Conservation (phyloP, 2,113 vertebrate species). For the Cettia cetti region DNA sequence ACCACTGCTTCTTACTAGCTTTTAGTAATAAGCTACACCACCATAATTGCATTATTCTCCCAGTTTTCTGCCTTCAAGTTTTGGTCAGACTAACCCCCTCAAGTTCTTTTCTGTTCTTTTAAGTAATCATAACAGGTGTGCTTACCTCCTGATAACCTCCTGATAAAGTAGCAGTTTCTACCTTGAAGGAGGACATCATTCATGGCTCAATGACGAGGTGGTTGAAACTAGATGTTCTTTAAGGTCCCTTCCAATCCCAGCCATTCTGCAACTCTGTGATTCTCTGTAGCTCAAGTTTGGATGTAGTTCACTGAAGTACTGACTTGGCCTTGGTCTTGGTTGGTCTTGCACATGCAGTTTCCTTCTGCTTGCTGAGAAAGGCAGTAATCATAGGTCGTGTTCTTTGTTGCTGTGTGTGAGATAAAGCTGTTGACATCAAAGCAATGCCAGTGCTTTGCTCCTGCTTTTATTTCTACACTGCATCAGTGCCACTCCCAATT, state of each 20-base stretch:
- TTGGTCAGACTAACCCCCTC: neutral
- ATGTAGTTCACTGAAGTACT: neutral
- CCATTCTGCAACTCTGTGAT: neutral
- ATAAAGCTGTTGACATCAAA: neutral
- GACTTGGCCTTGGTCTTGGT: neutral
- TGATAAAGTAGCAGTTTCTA: neutral
- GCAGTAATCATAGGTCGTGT: neutral
- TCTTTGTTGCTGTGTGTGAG: neutral
- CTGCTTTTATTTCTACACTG: neutral
- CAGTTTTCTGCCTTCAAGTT: neutral
- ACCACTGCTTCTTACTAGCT: neutral
- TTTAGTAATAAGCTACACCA: neutral
- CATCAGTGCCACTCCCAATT: neutral
- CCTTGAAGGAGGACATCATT: neutral
- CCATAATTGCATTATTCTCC: neutral
- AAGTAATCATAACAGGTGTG: neutral
- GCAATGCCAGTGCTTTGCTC: neutral
- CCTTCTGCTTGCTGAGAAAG: neutral
- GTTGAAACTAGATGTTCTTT: neutral
- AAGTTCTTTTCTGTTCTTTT: neutral
- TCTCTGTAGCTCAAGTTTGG: neutral
- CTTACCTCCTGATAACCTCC: neutral
- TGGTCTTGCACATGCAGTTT: neutral
- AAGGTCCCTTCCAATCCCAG: neutral
- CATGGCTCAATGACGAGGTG: neutral